A percentile compares a stretch with the other conserved stretches of the same genome.
Evolutionary conservation across 2,113 vertebrate genomes (phyloP).

Genomic region (Dolichotis patagonum): DNA sequence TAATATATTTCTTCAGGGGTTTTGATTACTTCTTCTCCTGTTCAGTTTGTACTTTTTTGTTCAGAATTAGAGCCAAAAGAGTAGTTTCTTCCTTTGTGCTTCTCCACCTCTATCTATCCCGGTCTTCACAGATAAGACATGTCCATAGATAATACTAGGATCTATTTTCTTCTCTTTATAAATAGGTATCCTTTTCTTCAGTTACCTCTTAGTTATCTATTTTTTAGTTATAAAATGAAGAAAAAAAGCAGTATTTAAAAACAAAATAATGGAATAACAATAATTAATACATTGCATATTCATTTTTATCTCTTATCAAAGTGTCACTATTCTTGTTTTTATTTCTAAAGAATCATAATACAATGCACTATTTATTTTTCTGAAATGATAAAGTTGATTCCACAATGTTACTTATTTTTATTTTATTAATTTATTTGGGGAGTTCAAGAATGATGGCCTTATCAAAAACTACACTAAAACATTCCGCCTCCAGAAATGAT

Average conservation of each 20-base stretch:
- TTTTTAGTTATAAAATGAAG: not conserved
- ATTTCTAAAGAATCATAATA: not conserved
- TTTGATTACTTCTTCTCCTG: not conserved
- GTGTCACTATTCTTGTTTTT: not conserved
- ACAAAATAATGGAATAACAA: not conserved
- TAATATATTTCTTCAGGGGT: not conserved
- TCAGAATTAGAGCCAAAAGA: not conserved
- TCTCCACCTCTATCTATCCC: not conserved
- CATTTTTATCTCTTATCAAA: not conserved
- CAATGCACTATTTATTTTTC: not conserved
- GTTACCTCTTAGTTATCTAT: not conserved
- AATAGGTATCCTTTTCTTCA: not conserved
- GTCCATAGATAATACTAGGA: not conserved
- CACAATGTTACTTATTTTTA: not conserved
- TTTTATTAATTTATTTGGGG: constrained; percentile 1
- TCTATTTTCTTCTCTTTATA: not conserved
- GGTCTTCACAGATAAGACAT: not conserved
- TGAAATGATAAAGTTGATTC: not conserved
- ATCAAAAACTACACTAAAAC: not conserved
- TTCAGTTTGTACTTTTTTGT: not conserved
- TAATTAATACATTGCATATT: not conserved
- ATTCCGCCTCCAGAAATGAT: not conserved
- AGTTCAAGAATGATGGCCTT: not conserved
- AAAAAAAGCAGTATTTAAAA: not conserved
- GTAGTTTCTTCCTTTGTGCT: not conserved